Evolutionary conservation across 2,113 vertebrate genomes (phyloP), one percentile per base, ranked within the genome.

Genomic region (Clarias macrocephalus): DNA sequence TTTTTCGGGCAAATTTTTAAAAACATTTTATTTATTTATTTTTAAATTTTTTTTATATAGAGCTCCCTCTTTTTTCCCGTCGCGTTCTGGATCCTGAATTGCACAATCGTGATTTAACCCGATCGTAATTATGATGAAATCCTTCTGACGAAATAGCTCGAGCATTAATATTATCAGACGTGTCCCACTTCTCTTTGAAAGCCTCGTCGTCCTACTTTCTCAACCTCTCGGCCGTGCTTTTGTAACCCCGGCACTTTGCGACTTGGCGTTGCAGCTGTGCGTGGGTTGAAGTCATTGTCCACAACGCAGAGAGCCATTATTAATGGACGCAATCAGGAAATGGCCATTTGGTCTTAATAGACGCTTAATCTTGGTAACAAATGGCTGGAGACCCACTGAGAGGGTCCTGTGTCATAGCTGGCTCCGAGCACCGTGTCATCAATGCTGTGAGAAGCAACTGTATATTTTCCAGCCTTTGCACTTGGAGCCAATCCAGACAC

Each of bases 311-410:
- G 73, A 63, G 70, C n/a, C 52, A 59, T 90, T 86, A 90, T 89
- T 90, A 90, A 90, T 90, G 88, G 88, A 85, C 81, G 85, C 85
- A 90, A 88, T 91, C 85, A 89, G 85, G 89, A 91, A 88, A 89
- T 90, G 88, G 85, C 66, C 88, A 79, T 83, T 90, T 88, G 82
- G 85, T 88, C 89, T 82, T 90, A 88, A 91, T 90, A 89, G 89
- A 87, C 84, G 83, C 87, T 87, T 90, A 88, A 91, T 92, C 88
- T 87, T 85, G 66, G 75, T 87, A 88, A 91, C 83, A 80, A 90
- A 90, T 77, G 76, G 77, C 75, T 59, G 12, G 1, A 83, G 80
- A 83, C 77, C 77, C 62, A 52, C 80, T 30, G 60, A 80, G 80
- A 82, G 30, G 42, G 54, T 66, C 60, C 86, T 88, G 19, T 75